Base-by-base conservation (phyloP, 2,797 vertebrate species). In the Coreius guichenoti region DNA sequence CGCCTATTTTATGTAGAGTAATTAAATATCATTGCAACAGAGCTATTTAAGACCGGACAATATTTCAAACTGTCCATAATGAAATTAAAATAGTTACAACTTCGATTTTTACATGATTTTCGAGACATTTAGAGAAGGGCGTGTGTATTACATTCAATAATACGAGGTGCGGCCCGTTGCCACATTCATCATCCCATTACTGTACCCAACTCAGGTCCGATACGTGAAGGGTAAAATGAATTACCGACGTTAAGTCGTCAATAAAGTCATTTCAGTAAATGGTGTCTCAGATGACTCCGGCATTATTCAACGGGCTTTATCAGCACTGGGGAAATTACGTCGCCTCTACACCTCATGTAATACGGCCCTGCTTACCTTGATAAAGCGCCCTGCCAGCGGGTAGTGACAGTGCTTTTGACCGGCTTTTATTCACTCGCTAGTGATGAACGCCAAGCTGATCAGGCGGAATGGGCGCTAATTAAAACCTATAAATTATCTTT, bases 401-500 rank as follows among this genome's bases (percentile, higher is more conserved):
- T 96, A 95, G 94, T 97, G 97, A 99, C 97, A 97, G 96, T 95
- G 96, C 96, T 96, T 95, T 96, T 96, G 94, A 96, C 95, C 95
- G 95, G 95, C 93, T 96, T 97, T 96, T 97, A 96, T 97, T 97
- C 97, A 95, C 94, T 94, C 93, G 94, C 94, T 94, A 91, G 96
- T 97, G 97, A 98, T 97, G 97, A 97, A 96, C 96, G 93, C 96
- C 94, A 96, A 96, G 95, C 96, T 96, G 96, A 97, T 97, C 96
- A 96, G 96, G 96, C 96, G 96, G 97, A 97, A 97, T 97, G 97
- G 96, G 96, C 97, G 97, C 97, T 99, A 99, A 99, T 99, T 99
- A 99, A 98, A 98, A 97, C 97, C 98, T 98, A 98, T 98, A 98
- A 99, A 98, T 98, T 97, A 98, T 98, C 96, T 97, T 95, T 94